phyloP scores from a whole-genome alignment of 37 sponge, comb jelly and placozoan genomes.

The Agelas oroides region DNA sequence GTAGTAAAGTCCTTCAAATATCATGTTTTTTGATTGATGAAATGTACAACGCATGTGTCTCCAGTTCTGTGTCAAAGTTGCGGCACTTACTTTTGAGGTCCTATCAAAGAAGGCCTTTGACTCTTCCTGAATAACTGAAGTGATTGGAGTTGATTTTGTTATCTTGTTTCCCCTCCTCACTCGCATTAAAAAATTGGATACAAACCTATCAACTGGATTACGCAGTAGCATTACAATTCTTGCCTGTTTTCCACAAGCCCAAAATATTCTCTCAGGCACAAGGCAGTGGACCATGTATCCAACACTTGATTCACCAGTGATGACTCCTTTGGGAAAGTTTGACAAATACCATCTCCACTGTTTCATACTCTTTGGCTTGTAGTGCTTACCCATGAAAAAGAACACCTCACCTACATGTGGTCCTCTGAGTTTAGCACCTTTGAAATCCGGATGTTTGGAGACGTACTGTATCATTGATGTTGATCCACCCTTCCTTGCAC shows the following conservation, averaged over 20 bases:
- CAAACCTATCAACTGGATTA: slow-evolving; percentile 42
- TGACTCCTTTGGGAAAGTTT: not conserved
- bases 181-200: slow-evolving; percentile 57
- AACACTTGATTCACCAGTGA: slow-evolving; percentile 62
- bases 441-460: slow-evolving; percentile 70
- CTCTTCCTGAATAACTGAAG: slow-evolving; percentile 7
- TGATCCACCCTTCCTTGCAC: slow-evolving; percentile 75
- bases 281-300: slow-evolving; percentile 37
- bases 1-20: slow-evolving; percentile 54
- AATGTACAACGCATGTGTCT: slow-evolving; percentile 7
- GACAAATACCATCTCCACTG: slow-evolving; percentile 27
- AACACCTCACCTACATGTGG: slow-evolving; percentile 54
- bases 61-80: not conserved
- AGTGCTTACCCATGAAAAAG: slow-evolving; percentile 37
- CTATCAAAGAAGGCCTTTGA: not conserved
- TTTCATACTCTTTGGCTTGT: not conserved
- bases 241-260: slow-evolving; percentile 46
- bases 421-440: slow-evolving; percentile 42
- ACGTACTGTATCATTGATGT: slow-evolving; percentile 63
- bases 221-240: slow-evolving; percentile 55
- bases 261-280: slow-evolving; percentile 41
- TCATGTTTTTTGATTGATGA: slow-evolving; percentile 14
- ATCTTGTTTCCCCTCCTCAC: not conserved
- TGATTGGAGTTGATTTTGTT: not conserved
- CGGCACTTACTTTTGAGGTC: not conserved